Conservation (phyloP, 2,797 vertebrate species). For the Semaprochilodus insignis region DNA sequence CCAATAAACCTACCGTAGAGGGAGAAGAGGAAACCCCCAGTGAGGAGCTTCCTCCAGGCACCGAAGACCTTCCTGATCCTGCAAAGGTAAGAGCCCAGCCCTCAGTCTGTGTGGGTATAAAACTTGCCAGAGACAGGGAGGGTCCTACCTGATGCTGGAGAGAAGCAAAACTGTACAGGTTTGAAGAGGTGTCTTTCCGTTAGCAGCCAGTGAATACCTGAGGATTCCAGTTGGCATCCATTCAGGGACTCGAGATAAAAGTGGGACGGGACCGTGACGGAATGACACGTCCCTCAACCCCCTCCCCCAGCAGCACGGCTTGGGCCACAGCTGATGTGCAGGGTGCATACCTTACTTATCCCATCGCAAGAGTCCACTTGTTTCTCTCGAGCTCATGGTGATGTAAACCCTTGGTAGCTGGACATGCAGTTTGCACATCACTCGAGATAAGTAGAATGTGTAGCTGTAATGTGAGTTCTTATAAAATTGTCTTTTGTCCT, state of each 20-base stretch:
- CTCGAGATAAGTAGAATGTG: conserved; percentile 66
- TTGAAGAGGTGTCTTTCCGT: conserved; percentile 84
- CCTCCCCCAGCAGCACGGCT: conserved; percentile 69
- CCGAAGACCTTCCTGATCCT: conserved; percentile 93
- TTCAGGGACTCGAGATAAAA: conserved; percentile 75
- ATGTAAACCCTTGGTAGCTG: conserved; percentile 82
- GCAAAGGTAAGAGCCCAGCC: conserved; percentile 85
- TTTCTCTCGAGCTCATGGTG: conserved; percentile 79
- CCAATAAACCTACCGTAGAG: conserved; percentile 83
- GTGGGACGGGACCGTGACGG: conserved; percentile 69
- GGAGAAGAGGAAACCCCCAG: conserved; percentile 70
- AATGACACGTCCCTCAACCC: conserved; percentile 65
- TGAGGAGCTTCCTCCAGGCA: conserved; percentile 89
- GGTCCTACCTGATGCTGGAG: conserved; percentile 70
- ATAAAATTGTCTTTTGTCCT: conserved; percentile 60
- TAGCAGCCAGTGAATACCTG: conserved; percentile 80
- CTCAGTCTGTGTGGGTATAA: conserved; percentile 28
- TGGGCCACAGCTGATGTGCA: conserved; percentile 75
- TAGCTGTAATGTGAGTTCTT: background rate
- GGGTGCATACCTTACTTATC: conserved; percentile 74
- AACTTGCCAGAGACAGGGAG: conserved; percentile 65
- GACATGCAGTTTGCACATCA: conserved; percentile 77
- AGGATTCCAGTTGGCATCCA: conserved; percentile 80
- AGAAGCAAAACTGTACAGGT: conserved; percentile 71
- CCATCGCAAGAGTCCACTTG: conserved; percentile 74